A percentile compares a stretch with the other conserved stretches of the same genome.
Conservation (phyloP, 1,140 invertebrate genomes). For the Lysiphlebus fabarum region DNA sequence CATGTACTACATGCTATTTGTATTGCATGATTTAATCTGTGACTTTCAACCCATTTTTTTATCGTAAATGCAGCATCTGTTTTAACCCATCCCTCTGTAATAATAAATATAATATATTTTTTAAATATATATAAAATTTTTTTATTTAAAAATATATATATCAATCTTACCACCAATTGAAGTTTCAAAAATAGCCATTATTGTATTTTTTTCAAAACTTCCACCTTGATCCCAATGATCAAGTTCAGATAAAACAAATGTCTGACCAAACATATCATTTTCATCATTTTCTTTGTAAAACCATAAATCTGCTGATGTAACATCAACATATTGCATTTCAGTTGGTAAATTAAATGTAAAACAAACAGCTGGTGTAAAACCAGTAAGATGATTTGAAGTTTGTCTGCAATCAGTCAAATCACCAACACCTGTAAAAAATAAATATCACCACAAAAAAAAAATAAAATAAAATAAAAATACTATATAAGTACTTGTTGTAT, state of each 20-base stretch:
- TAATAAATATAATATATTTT: background rate
- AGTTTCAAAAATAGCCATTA: slow-evolving; percentile 71
- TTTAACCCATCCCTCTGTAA: slow-evolving; percentile 74
- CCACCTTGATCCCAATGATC: slow-evolving; percentile 69
- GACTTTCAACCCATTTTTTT: slow-evolving; percentile 68
- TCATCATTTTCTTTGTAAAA: slow-evolving; percentile 69
- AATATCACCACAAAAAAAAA: slow-evolving; percentile 3
- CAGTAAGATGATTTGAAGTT: slow-evolving; percentile 44
- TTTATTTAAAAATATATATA: background rate
- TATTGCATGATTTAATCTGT: slow-evolving; percentile 64
- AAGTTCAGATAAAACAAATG: slow-evolving; percentile 76
- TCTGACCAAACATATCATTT: slow-evolving; percentile 63
- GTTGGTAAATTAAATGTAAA: slow-evolving; percentile 66
- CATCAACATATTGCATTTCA: slow-evolving; percentile 68
- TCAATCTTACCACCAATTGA: slow-evolving; percentile 57
- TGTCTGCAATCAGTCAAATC: slow-evolving; percentile 43
- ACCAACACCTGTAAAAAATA: slow-evolving; percentile 30
- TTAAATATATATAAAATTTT: background rate
- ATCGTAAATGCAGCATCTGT: slow-evolving; percentile 71
- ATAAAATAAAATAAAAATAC: too few species aligned
- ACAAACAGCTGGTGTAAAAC: slow-evolving; percentile 64
- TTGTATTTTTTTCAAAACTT: slow-evolving; percentile 69
- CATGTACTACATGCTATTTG: slow-evolving; percentile 76
- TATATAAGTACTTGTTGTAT: too few species aligned
- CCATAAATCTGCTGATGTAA: slow-evolving; percentile 74